These are phyloP conservation scores for Eulemur rubriventer DNA, from an alignment of 2,797 vertebrate genomes.

Conservation along the genomic window DNA sequence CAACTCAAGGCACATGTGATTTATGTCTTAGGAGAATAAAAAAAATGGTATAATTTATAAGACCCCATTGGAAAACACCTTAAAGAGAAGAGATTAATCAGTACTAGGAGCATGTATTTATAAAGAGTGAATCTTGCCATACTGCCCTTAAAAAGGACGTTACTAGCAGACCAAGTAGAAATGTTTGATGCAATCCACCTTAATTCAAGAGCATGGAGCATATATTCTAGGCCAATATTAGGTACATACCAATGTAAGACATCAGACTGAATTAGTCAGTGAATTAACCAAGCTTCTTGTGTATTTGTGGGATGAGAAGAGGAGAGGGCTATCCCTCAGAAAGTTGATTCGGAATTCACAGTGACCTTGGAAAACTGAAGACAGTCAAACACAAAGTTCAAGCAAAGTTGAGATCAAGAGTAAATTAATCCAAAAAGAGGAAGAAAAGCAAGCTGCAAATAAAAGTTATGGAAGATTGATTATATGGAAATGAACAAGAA, in stretches of 20 bases:
- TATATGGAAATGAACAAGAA: not conserved
- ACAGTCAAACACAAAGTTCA: conserved; percentile 27
- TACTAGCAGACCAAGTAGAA: not conserved
- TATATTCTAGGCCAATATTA: not conserved
- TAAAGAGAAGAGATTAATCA: conserved; percentile 23
- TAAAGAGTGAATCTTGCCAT: not conserved
- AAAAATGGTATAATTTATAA: conserved; percentile 16
- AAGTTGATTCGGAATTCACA: conserved; percentile 16
- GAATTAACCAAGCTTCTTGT: not conserved
- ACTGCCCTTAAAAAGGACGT: not conserved
- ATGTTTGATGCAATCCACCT: not conserved
- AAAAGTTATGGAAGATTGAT: not conserved
- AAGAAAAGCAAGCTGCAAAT: not conserved
- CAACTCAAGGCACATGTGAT: conserved; percentile 56
- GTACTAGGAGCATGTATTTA: not conserved
- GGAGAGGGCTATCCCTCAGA: not conserved
- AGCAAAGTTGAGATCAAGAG: not conserved
- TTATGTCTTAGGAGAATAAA: conserved; percentile 45
- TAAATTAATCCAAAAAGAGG: not conserved
- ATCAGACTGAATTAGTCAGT: not conserved
- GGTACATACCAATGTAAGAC: not conserved
- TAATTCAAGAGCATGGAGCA: not conserved
- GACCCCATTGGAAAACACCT: not conserved
- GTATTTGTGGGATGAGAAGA: not conserved
- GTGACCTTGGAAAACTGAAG: conserved; percentile 42